phyloP scores from a whole-genome alignment of 92 coral and sea anemone genomes.

The Parazoanthus atlanticus region DNA sequence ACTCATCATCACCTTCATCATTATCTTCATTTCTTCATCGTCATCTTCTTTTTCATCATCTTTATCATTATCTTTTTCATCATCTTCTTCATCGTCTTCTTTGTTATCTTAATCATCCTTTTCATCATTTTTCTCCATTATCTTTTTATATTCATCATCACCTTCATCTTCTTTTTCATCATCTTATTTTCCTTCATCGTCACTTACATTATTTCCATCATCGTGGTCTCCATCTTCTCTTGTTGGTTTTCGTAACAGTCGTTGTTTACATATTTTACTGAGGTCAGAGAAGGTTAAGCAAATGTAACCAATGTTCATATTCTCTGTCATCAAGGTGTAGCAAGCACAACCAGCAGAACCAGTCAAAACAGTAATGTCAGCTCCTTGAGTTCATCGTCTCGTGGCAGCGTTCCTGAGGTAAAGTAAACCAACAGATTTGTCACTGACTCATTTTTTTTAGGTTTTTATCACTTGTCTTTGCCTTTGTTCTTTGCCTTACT shows the following conservation, averaged over 20 bases:
- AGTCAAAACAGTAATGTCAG: background rate
- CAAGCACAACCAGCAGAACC: conserved; percentile 15
- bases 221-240: background rate
- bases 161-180: background rate
- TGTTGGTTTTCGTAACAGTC: background rate
- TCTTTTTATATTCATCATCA: background rate
- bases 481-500: background rate
- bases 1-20: background rate
- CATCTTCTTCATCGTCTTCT: background rate
- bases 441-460: background rate
- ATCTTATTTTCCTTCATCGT: too few relatives aligned
- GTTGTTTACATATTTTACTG: background rate
- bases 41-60: background rate
- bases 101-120: background rate
- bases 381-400: background rate
- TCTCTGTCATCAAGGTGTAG: conserved; percentile 9
- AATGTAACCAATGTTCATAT: background rate
- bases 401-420: conserved; percentile 37
- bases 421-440: background rate
- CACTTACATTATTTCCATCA: background rate
- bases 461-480: background rate
- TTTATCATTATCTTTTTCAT: background rate
- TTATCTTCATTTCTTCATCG: background rate
- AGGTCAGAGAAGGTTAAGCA: background rate
- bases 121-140: background rate